Base-by-base conservation (phyloP, 2,113 vertebrate species). In the Hiodon tergisus region DNA sequence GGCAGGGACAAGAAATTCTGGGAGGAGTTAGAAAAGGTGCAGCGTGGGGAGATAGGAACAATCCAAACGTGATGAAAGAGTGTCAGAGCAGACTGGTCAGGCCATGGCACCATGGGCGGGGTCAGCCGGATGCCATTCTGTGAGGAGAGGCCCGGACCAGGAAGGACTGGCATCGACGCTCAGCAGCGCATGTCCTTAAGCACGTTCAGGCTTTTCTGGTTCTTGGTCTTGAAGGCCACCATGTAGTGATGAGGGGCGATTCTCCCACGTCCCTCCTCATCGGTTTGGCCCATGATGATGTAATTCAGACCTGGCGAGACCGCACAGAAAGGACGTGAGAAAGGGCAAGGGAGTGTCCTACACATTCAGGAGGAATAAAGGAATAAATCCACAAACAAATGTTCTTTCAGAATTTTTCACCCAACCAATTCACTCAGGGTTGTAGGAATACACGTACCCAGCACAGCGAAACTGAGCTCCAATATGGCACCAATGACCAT, bases 201-300 rank as follows among this genome's bases (percentile, higher is more conserved):
- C 73, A 85, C 82, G 66, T 88, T 88, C 80, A 94, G 76, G n/a
- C 92, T 86, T 83, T 91, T 93, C 83, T 93, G 92, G 65, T 90
- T 94, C 85, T 94, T 94, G 67, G 90, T 86, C 85, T 94, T 95
- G 82, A 94, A 95, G 81, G 89, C 88, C 90, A 93, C 88, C 73
- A 91, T 86, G 83, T 93, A 94, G 77, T 88, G 93, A 80, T 85
- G 89, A 4, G 93, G 93, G 72, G 89, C 82, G 73, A 95, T 76
- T 81, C 86, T 87, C 54, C 92, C 94, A 81, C 82, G 83, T 2
- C 93, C 93, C 0, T 94, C 91, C 61, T 93, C 92, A 77, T 91
- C 91, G 16, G 89, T 88, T 66, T 92, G 91, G 69, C 94, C 94
- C 93, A 94, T 95, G 73, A 95, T 91, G 73, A 95, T 90, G 83